Evolutionary conservation across 2,113 vertebrate species (phyloP).

Genomic region (Sinocyclocheilus grahami): DNA sequence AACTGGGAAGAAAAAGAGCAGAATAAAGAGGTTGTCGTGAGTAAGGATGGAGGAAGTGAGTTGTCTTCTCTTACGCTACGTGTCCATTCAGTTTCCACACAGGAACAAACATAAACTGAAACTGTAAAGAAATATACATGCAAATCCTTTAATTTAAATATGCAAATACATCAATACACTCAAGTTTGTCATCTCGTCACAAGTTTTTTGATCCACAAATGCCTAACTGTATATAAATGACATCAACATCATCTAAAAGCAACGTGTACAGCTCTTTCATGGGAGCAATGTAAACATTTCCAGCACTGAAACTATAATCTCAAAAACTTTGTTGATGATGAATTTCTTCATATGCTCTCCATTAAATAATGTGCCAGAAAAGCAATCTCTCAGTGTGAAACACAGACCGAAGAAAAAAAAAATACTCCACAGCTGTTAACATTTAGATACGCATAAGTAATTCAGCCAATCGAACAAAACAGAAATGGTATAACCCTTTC

Average conservation of each 20-base stretch:
- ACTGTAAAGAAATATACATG: neutral
- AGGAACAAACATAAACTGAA: neutral
- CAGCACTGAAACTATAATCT: too few relatives aligned
- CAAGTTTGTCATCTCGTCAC: neutral
- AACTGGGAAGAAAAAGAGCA: conserved; percentile 48
- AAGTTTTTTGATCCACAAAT: too few relatives aligned
- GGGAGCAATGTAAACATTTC: too few relatives aligned
- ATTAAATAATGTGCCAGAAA: neutral
- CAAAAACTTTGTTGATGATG: too few relatives aligned
- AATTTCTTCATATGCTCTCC: neutral
- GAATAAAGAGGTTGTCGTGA: conserved; percentile 41
- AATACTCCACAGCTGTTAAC: too few relatives aligned
- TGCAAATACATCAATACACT: neutral
- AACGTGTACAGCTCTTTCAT: too few relatives aligned
- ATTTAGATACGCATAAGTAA: neutral
- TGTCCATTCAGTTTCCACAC: neutral
- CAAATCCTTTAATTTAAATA: neutral
- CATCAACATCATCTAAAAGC: too few relatives aligned
- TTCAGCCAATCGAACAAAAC: neutral
- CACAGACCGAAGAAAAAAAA: neutral
- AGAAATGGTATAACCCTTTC: neutral
- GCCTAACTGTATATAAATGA: too few relatives aligned
- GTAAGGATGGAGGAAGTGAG: neutral
- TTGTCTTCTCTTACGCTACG: neutral
- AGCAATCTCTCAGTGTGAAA: neutral